Evolutionary conservation across 2,797 vertebrate genomes (phyloP).

Genomic region (Lepus oiostolus): DNA sequence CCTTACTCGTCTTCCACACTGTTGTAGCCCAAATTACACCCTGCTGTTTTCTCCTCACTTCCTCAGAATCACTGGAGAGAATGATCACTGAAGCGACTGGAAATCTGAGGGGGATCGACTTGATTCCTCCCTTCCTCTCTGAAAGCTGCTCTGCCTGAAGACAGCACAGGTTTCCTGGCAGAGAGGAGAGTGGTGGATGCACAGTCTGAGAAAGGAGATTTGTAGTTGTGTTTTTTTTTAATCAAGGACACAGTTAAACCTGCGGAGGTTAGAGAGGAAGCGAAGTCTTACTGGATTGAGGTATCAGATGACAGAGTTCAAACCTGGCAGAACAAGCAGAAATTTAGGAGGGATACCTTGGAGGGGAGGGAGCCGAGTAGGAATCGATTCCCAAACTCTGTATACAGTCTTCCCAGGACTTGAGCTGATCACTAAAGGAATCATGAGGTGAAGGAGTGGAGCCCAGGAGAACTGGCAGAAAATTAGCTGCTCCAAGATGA

Average conservation of each 20-base stretch:
- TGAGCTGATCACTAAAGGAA: background rate
- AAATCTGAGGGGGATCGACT: background rate
- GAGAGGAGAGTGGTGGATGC: background rate
- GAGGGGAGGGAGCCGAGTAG: background rate
- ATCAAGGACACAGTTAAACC: background rate
- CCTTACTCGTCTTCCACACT: background rate
- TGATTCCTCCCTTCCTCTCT: background rate
- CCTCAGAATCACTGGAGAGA: background rate
- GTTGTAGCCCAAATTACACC: background rate
- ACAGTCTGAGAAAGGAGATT: slow-evolving; percentile 1
- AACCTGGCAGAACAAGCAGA: slow-evolving; percentile 1
- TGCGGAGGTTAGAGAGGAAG: background rate
- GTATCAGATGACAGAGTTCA: background rate
- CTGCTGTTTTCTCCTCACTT: background rate
- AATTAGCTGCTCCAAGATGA: background rate
- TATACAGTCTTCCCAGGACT: background rate
- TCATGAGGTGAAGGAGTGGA: background rate
- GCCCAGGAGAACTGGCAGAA: background rate
- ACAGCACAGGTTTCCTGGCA: background rate
- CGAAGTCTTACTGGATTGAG: background rate
- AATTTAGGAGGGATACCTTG: background rate
- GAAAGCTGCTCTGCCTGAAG: background rate
- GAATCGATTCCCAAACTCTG: background rate
- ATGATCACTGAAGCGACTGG: background rate
- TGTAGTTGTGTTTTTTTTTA: background rate